Conservation (phyloP, 2,113 vertebrate genomes). For the Galeopterus variegatus region DNA sequence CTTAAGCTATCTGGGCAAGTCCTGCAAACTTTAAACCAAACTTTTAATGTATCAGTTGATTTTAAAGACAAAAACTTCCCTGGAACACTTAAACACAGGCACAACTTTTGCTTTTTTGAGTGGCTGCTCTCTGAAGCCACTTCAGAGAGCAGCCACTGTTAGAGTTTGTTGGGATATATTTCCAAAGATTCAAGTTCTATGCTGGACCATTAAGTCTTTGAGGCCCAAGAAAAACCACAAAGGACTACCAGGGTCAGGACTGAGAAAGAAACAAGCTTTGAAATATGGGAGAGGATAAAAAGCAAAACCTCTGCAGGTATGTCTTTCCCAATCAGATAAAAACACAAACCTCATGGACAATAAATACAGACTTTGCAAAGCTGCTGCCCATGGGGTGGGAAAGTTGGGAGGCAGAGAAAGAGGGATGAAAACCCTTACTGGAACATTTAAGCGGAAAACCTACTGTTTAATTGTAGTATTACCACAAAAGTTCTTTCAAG, state of each 20-base stretch:
- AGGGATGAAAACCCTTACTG: background rate
- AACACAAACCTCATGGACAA: conserved; percentile 65
- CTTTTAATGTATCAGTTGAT: conserved; percentile 62
- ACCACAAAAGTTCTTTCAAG: conserved; percentile 34
- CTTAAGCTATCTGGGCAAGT: background rate
- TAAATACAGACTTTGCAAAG: conserved; percentile 74
- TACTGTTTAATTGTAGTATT: conserved; percentile 61
- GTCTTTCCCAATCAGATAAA: conserved; percentile 74
- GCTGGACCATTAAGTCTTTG: conserved; percentile 81
- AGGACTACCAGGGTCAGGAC: conserved; percentile 78
- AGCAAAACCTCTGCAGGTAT: conserved; percentile 76
- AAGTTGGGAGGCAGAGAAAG: background rate
- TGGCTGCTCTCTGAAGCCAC: background rate
- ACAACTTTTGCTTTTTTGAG: conserved; percentile 64
- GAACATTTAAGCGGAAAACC: conserved; percentile 57
- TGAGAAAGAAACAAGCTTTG: conserved; percentile 83
- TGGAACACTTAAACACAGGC: conserved; percentile 65
- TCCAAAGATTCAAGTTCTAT: conserved; percentile 76
- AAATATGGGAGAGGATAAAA: conserved; percentile 84
- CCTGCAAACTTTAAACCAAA: conserved; percentile 37
- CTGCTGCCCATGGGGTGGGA: background rate
- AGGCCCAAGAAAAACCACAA: conserved; percentile 82
- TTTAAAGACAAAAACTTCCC: conserved; percentile 71
- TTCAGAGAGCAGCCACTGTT: conserved; percentile 21
- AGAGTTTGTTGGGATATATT: conserved; percentile 61